Evolutionary conservation across 2,888 invertebrate genomes (phyloP), one percentile per base, ranked within the genome.

Genomic region (Athalia circularis): DNA sequence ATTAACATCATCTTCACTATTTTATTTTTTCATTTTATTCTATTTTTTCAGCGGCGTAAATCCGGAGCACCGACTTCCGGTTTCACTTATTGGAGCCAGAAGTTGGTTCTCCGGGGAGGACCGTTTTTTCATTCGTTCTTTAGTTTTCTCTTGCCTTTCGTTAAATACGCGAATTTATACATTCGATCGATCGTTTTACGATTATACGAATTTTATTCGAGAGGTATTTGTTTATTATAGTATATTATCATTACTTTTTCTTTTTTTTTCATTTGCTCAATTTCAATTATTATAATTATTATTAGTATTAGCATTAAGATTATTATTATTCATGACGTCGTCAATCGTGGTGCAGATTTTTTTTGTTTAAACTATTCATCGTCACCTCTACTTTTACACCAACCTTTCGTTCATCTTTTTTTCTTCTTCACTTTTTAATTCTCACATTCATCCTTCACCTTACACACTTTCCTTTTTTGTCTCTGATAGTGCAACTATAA

Each of bases 381-480:
- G 5, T 43, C 43, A 9, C 6, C 15, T 64, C 7, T 64, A 64
- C 6, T 29, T 64, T 43, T 64, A 7, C 29, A 1, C 8, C n/a
- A 15, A 47, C 1, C 45, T 47, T 47, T 47, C n/a, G 3, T 47
- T 11, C n/a, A 4, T 65, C 11, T 47, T 59, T 47, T 47, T n/a
- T 47, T n/a, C 47, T 65, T 50, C 43, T 64, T 29, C 4, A 1
- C 15, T 48, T 48, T 15, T 65, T 48, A 4, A 47, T 59, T 43
- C 72, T 61, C n/a, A 61, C 57, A 11, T 64, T 47, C 59, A 15
- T 57, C 77, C 43, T 72, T 13, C 64, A 76, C 65, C 57, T 77
- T 48, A 61, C 65, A 67, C 62, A 70, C 15, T 70, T 15, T 77
- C 4, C 72, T 78, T 68, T 77, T 79, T 72, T 77, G 61, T 9